Evolutionary conservation across 2,797 vertebrate genomes (phyloP).

Genomic region (Euphonia xanthogaster): DNA sequence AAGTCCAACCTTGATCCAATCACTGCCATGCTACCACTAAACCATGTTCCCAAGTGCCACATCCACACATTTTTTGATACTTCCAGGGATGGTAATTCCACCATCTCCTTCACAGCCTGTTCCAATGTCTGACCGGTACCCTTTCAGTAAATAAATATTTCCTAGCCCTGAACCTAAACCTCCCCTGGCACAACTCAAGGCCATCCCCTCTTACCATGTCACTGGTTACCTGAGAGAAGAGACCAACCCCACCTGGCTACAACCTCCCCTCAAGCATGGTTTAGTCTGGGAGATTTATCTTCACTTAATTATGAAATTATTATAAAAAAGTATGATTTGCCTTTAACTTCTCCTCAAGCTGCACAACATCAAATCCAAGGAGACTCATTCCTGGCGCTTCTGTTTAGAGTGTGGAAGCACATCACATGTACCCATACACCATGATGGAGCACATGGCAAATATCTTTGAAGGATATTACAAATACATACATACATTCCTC

Average conservation of each 20-base stretch:
- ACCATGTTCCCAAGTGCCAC: not conserved
- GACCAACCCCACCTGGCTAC: not conserved
- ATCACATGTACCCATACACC: not conserved
- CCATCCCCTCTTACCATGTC: not conserved
- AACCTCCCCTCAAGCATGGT: not conserved
- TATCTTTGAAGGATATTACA: not conserved
- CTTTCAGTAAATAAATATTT: not conserved
- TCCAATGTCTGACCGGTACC: not conserved
- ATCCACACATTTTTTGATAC: not conserved
- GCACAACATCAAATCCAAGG: not conserved
- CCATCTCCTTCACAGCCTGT: not conserved
- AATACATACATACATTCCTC: not conserved
- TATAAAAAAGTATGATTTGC: not conserved
- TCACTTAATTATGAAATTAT: not conserved
- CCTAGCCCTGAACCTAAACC: not conserved
- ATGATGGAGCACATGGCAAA: rapidly evolving
- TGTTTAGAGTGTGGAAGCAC: not conserved
- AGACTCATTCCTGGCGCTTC: not conserved
- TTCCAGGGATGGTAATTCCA: not conserved
- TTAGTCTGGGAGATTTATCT: not conserved
- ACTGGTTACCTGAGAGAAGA: not conserved
- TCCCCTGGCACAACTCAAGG: rapidly evolving
- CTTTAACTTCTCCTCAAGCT: not conserved
- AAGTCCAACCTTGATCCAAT: not conserved
- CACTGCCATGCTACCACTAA: not conserved